Percentiles rank a stretch among this genome's conserved stretches.
phyloP scores from a whole-genome alignment of 2,888 invertebrate genomes.

The Disparrhopalites patrizii region DNA sequence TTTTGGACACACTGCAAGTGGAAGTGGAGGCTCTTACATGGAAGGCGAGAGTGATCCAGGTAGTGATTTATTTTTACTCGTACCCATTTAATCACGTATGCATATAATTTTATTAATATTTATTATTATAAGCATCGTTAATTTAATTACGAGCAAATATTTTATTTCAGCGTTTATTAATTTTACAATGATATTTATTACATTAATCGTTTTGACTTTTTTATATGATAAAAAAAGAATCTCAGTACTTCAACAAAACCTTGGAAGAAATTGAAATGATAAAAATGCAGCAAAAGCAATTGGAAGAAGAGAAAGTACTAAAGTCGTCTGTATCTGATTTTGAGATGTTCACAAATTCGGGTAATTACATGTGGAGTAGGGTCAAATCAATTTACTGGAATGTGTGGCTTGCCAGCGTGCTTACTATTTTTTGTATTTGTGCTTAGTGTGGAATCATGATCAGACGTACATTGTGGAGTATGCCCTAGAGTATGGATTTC shows the following conservation, averaged over 20 bases:
- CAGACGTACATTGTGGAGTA: conserved; percentile 93
- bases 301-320: conserved; percentile 49
- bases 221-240: conserved; percentile 29
- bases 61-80: too few species aligned
- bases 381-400: neutral
- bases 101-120: neutral
- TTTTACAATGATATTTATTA: too few species aligned
- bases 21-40: conserved; percentile 30
- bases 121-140: neutral
- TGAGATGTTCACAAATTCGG: conserved; percentile 60
- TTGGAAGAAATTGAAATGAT: conserved; percentile 46
- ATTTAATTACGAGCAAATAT: neutral
- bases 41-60: conserved; percentile 35
- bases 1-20: conserved; percentile 43
- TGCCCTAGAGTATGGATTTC: conserved; percentile 92
- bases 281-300: conserved; percentile 42
- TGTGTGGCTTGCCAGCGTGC: neutral
- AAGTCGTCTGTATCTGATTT: conserved; percentile 57
- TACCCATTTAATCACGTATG: too few species aligned
- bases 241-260: conserved; percentile 47
- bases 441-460: conserved; percentile 69
- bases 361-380: conserved; percentile 51
- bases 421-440: too few species aligned
- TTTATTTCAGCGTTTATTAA: too few species aligned
- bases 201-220: neutral